These are phyloP conservation scores for Busseola fusca DNA, from an alignment of 2,888 invertebrate genomes.

Conservation along the genomic window DNA sequence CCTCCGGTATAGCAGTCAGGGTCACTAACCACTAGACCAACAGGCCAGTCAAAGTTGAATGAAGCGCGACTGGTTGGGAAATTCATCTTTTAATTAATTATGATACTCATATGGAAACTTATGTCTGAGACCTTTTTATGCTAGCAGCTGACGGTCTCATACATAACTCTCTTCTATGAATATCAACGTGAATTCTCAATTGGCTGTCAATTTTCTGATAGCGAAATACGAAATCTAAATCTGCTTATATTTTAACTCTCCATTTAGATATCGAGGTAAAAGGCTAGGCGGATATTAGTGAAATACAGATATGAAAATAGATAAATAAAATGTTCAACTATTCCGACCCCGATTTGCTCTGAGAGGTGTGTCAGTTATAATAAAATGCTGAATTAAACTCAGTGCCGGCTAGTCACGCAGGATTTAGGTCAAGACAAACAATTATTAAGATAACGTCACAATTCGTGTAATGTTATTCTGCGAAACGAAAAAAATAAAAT, in stretches of 20 bases:
- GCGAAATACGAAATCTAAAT: background rate
- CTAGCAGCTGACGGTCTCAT: too few species aligned
- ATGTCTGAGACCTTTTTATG: background rate
- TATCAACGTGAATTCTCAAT: background rate
- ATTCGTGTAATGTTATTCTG: background rate
- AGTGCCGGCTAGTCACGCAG: background rate
- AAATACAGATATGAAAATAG: slow-evolving; percentile 7
- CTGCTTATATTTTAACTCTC: background rate
- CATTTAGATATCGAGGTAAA: background rate
- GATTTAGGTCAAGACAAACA: slow-evolving; percentile 25
- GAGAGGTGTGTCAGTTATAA: slow-evolving; percentile 27
- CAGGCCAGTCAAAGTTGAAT: too few species aligned
- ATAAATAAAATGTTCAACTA: slow-evolving; percentile 17
- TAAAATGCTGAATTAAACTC: slow-evolving; percentile 11
- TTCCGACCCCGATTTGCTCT: slow-evolving; percentile 13
- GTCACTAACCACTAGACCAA: too few species aligned
- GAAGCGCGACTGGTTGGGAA: background rate
- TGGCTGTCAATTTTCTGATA: background rate
- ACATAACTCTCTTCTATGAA: background rate
- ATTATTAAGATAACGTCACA: slow-evolving; percentile 1
- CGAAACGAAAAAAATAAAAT: slow-evolving; percentile 3
- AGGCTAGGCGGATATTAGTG: slow-evolving; percentile 13
- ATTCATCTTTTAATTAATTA: background rate
- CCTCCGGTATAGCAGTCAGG: too few species aligned
- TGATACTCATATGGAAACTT: background rate